Base-by-base conservation (phyloP, 2,113 vertebrate species). In the Peromyscus maniculatus region DNA sequence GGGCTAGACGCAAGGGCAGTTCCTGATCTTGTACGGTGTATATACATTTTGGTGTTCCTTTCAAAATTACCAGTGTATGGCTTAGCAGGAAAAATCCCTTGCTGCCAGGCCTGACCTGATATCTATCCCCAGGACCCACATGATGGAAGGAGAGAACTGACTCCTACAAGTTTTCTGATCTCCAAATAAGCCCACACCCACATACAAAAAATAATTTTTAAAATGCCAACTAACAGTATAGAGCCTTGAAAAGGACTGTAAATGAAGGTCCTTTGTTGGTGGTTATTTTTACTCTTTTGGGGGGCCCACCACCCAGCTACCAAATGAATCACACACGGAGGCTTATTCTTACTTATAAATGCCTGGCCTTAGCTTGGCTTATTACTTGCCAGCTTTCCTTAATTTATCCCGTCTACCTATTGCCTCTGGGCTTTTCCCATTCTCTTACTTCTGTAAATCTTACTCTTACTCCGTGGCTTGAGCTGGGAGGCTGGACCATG, bases 21-120 rank as follows among this genome's bases (percentile, higher is more conserved):
- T 93, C 16, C 52, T 93, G 59, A 24, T 86, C 95, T 91, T 92
- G 62, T 90, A 84, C 33, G 31, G 28, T 12, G 74, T 96, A 26
- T 46, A 69, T 55, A 91, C 57, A 80, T 92, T 71, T 67, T 80
- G 15, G 21, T 94, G 57, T 90, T 95, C 43, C 87, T 52, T 78
- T 96, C 83, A 89, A 88, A 49, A 87, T 87, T 49, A 86, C 43
- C 39, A 46, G n/a, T 66, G 59, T 43, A 7, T 67, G 10, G 43
- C 28, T 72, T 26, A n/a, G 46, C 12, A 55, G 21, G 21, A 55
- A 71, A 88, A 55, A 33, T 22, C 28, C 49, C 31, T 71, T 55
- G 87, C 33, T 52, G 36, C 5, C 22, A 55, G 36, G 6, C 33
- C 43, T 13, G 62, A 33, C 39, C 24, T 33, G 43, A 13, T 19